Evolutionary conservation across 2,113 vertebrate genomes (phyloP).

Genomic region (Callorhinus ursinus): DNA sequence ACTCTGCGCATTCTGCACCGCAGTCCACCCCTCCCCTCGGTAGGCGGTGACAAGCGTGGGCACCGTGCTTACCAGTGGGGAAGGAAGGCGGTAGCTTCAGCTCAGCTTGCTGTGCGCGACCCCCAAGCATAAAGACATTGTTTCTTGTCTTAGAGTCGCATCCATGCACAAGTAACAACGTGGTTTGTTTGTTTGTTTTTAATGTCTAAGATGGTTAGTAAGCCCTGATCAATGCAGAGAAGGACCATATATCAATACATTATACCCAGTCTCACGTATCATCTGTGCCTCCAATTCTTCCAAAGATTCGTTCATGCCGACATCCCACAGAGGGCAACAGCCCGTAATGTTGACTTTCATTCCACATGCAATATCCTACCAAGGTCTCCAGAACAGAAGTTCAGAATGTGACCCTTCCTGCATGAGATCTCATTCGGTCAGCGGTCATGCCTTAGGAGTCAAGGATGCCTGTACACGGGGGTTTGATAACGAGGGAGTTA

Average conservation of each 20-base stretch:
- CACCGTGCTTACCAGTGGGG: rapidly evolving
- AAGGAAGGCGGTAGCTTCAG: background rate
- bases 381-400: background rate
- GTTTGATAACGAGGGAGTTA: background rate
- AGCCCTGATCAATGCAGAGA: background rate
- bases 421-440: background rate
- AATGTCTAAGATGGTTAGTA: background rate
- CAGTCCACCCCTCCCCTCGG: rapidly evolving
- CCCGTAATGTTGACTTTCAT: background rate
- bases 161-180: background rate
- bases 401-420: background rate
- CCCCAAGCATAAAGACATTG: rapidly evolving
- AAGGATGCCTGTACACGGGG: background rate
- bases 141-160: background rate
- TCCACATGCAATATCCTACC: background rate
- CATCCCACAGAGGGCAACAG: too few species aligned
- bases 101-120: background rate
- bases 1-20: background rate
- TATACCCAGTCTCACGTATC: background rate
- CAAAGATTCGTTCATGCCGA: background rate
- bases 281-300: background rate
- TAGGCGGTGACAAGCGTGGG: background rate
- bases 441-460: background rate
- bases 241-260: background rate
- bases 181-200: background rate